Base-by-base conservation (phyloP, 2,888 invertebrate genomes). In the Eupelmus urozonus region DNA sequence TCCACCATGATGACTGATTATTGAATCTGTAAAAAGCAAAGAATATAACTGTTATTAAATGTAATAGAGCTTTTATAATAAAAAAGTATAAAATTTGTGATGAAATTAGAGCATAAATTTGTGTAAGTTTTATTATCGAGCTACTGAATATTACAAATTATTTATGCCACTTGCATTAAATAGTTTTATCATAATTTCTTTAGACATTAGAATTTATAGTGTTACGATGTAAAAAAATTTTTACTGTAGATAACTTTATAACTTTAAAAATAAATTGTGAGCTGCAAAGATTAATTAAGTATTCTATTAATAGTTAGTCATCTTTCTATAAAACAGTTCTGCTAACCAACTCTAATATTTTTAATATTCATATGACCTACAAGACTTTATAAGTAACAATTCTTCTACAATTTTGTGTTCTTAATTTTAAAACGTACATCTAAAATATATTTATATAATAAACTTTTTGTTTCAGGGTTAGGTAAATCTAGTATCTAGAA, bases 1-100 rank as follows among this genome's bases (percentile, higher is more conserved):
- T 88, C 87, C 77, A 85, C 88, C 88, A 88, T 87, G 78, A 81
- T 78, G n/a, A 70, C 51, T 67, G 62, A 63, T 59, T 66, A 25
- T 0, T 20, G 67, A 59, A 65, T 51, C 79, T 79, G 60, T 7
- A 69, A 78, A 49, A 66, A 42, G 55, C 34, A 40, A 5, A 66
- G 63, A 60, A 18, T n/a, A n/a, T n/a, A 23, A 20, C 2, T 45
- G 9, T 7, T 13, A 45, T 45, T 45, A 45, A n/a, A n/a, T n/a
- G n/a, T n/a, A n/a, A n/a, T n/a, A n/a, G n/a, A n/a, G n/a, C n/a
- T n/a, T n/a, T n/a, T n/a, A n/a, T n/a, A n/a, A n/a, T n/a, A n/a
- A n/a, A n/a, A n/a, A n/a, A n/a, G n/a, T n/a, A n/a, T n/a, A n/a
- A n/a, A n/a, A n/a, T n/a, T n/a, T n/a, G n/a, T n/a, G n/a, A n/a